phyloP scores from a whole-genome alignment of 2,888 invertebrate genomes.

The Drosophila tanythrix region DNA sequence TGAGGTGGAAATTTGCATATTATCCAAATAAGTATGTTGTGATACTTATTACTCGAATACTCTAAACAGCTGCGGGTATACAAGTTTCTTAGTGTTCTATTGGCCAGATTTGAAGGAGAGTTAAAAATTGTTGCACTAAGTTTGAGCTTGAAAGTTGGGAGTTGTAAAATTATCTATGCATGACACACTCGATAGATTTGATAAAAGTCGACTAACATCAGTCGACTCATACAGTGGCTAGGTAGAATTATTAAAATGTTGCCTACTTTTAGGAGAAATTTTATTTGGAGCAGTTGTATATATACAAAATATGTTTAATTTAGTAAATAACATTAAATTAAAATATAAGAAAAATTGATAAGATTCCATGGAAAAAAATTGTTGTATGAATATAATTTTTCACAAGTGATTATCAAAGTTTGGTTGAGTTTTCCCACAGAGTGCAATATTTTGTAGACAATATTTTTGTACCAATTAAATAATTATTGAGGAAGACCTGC shows the following conservation, averaged over 20 bases:
- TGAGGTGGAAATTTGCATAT: constrained; percentile 51
- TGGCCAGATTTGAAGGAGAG: not conserved
- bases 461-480: not conserved
- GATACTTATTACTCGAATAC: constrained; percentile 30
- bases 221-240: not conserved
- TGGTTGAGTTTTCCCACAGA: not conserved
- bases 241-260: no score
- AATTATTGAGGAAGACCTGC: not conserved
- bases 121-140: not conserved
- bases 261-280: no score
- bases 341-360: not conserved
- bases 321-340: not conserved
- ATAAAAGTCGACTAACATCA: not conserved
- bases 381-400: not conserved
- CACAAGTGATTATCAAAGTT: not conserved
- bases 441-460: not conserved
- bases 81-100: no score
- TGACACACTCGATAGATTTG: not conserved
- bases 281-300: no score
- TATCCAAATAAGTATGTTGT: constrained; percentile 30
- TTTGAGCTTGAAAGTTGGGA: not conserved
- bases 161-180: no score
- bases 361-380: not conserved
- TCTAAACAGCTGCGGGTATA: not conserved
- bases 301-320: not conserved